Conservation (phyloP, 1,140 invertebrate genomes). For the Diorhabda carinulata region DNA sequence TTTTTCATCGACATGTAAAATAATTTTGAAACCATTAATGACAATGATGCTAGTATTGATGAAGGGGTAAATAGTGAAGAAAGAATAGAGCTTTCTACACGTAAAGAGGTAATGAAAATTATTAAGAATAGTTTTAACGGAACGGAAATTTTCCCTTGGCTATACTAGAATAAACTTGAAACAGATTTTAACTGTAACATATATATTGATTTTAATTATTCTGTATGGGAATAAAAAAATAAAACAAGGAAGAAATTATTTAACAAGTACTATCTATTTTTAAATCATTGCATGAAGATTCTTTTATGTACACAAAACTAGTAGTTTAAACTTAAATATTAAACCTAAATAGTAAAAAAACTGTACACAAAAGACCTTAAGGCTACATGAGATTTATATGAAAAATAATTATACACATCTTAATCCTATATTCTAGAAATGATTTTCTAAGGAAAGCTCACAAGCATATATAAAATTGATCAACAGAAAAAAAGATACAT, state of each 20-base stretch:
- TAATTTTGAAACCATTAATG: no score
- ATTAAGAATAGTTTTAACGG: no score
- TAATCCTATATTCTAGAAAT: slow-evolving; percentile 27
- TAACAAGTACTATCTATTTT: slow-evolving; percentile 22
- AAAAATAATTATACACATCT: slow-evolving; percentile 37
- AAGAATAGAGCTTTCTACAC: no score
- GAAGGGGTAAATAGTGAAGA: no score
- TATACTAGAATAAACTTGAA: no score
- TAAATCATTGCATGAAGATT: slow-evolving; percentile 25
- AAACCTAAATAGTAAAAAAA: slow-evolving; percentile 34
- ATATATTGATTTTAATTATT: neutral
- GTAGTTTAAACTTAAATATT: slow-evolving; percentile 30
- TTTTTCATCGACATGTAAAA: no score
- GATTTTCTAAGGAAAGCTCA: slow-evolving; percentile 26
- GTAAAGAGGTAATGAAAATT: no score
- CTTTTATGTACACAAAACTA: slow-evolving; percentile 24
- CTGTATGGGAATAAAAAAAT: neutral
- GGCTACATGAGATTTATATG: slow-evolving; percentile 34
- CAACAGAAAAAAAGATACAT: neutral
- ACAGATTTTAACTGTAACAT: no score
- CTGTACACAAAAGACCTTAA: slow-evolving; percentile 33
- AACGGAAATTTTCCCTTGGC: no score
- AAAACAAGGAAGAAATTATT: neutral
- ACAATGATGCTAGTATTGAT: no score
- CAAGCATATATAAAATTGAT: slow-evolving; percentile 17